phyloP scores from a whole-genome alignment of 2,797 vertebrate genomes.

The Hapalemur alaotrensis region DNA sequence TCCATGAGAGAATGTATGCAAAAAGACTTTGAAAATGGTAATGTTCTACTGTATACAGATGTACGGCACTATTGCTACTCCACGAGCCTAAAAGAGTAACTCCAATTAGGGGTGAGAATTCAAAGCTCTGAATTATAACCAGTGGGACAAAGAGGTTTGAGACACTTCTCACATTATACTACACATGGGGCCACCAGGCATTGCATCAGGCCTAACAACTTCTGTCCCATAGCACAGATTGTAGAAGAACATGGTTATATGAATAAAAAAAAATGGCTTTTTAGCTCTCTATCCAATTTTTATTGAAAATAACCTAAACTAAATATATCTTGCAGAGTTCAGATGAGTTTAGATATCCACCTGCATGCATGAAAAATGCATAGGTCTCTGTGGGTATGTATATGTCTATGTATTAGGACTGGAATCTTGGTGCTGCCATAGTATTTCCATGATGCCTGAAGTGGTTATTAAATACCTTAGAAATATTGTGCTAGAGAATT shows the following conservation, averaged over 20 bases:
- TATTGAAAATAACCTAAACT: not conserved
- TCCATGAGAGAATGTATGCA: not conserved
- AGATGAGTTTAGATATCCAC: not conserved
- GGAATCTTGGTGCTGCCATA: not conserved
- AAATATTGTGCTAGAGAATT: not conserved
- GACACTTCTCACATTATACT: not conserved
- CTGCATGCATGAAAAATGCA: not conserved
- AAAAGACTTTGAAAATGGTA: not conserved
- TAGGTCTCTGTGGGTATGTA: not conserved
- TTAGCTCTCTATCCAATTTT: not conserved
- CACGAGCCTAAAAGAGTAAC: not conserved
- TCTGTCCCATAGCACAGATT: not conserved
- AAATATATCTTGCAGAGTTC: constrained; percentile 20
- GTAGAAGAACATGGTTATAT: not conserved
- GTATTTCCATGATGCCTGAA: constrained; percentile 45
- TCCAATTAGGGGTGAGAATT: not conserved
- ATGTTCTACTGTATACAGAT: not conserved
- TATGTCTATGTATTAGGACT: not conserved
- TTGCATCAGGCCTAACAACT: not conserved
- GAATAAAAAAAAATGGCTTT: not conserved
- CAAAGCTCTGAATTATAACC: not conserved
- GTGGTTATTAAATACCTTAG: constrained; percentile 54
- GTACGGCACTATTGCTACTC: not conserved
- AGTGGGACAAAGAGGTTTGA: not conserved
- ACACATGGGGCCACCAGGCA: not conserved